Evolutionary conservation across 2,797 vertebrate genomes (phyloP).

Genomic region (Babyrousa celebensis): DNA sequence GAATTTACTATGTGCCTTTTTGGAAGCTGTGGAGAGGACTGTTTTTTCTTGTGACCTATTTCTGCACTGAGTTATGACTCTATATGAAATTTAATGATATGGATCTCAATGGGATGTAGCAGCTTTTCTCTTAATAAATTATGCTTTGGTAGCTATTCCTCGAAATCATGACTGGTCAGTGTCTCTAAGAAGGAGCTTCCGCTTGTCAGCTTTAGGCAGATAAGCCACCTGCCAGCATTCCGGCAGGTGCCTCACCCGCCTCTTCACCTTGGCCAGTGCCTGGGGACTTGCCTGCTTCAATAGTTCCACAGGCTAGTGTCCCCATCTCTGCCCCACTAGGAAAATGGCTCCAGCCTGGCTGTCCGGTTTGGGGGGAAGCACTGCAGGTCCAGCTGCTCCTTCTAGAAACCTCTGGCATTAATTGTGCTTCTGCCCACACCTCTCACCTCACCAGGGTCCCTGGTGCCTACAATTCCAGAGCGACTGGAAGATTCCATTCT

Average conservation of each 20-base stretch:
- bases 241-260: not conserved
- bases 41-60: conserved; percentile 53
- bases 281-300: not conserved
- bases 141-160: not conserved
- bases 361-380: rapidly evolving
- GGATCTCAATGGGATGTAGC: not conserved
- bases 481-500: not conserved
- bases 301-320: not conserved
- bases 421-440: not conserved
- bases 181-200: not conserved
- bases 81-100: not conserved
- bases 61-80: conserved; percentile 32
- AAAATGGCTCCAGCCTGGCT: not conserved
- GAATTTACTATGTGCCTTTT: conserved; percentile 63
- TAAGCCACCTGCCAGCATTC: not conserved
- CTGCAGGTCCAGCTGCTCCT: too few relatives aligned
- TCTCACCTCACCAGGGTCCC: not conserved
- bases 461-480: not conserved
- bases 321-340: not conserved
- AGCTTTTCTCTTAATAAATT: not conserved
- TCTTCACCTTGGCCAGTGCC: not conserved
- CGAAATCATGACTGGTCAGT: not conserved
- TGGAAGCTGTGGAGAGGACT: conserved; percentile 36
- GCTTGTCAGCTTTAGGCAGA: not conserved
- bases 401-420: too few relatives aligned